A percentile compares a stretch with the other conserved stretches of the same genome.
Evolutionary conservation across 2,797 vertebrate genomes (phyloP).

Genomic region (Leptatherina wallacei): DNA sequence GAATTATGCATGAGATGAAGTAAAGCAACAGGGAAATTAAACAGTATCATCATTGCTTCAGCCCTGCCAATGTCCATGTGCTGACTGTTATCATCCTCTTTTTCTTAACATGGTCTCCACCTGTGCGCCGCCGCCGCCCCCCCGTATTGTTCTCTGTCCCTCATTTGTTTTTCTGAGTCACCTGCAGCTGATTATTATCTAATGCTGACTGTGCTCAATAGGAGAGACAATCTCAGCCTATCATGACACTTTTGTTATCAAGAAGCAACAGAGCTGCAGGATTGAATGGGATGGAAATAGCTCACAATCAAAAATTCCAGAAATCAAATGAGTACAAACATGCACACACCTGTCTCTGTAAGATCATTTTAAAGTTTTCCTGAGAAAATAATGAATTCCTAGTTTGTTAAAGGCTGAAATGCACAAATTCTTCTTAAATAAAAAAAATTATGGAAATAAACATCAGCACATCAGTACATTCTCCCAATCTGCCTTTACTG

Average conservation of each 20-base stretch:
- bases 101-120: constrained; percentile 23
- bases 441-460: neutral
- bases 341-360: neutral
- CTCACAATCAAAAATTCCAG: constrained; percentile 1
- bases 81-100: constrained; percentile 29
- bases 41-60: neutral
- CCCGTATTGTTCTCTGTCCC: constrained; percentile 11
- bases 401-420: neutral
- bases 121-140: neutral
- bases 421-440: neutral
- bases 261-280: constrained; percentile 3
- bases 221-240: constrained; percentile 8
- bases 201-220: constrained; percentile 25
- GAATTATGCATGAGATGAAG: neutral
- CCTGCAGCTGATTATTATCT: constrained; percentile 32
- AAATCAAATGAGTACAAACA: neutral
- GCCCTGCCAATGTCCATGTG: constrained; percentile 36
- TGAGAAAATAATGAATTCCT: neutral
- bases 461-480: neutral
- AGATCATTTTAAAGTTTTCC: too few relatives aligned
- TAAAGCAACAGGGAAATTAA: neutral
- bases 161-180: constrained; percentile 39
- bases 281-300: constrained; percentile 6
- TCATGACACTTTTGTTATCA: constrained; percentile 29
- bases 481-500: neutral